Evolutionary conservation across 2,797 vertebrate genomes (phyloP), one percentile per base, ranked within the genome.

Genomic region (Kryptolebias ocellatus): DNA sequence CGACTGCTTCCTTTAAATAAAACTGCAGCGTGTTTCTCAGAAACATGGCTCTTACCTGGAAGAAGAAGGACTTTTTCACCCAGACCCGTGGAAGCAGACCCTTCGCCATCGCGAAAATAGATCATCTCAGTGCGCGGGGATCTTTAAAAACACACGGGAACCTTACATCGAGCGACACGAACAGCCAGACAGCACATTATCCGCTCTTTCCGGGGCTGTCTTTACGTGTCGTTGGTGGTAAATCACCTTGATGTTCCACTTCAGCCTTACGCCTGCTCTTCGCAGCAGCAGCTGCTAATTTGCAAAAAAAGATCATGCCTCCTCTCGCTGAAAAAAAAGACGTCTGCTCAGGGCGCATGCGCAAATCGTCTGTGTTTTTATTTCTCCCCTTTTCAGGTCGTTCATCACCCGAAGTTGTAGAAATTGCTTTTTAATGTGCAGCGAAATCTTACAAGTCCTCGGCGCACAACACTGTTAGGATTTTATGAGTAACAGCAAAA

Each of bases 31-130:
- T 4, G 4, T 14, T 53, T 50, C 42, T 67, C 28, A 20, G 1
- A 64, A 46, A 4, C 42, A 45, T 5, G 10, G 5, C 18, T 46
- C 37, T 92, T 95, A 96, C 96, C 95, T 96, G 95, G 75, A 95
- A 93, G 83, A 93, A 94, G 78, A 87, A 94, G 46, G 95, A 94
- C 87, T 94, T 96, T 87, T 95, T 95, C 70, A 96, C 93, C 95
- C 95, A 96, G 94, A 95, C 93, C 90, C 95, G 94, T 91, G 95
- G 91, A 93, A 95, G 94, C 87, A 96, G 93, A 92, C 91, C 92
- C 92, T 93, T 96, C 94, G 95, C 96, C 96, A 96, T 96, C 92
- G 94, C 92, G 94, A 84, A 91, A 90, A 95, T 90, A 79, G 92
- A 89, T 89, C 94, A 96, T 95, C 94, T 95, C 95, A 95, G 92